phyloP scores from a whole-genome alignment of 2,888 invertebrate species.

The Ophioninae sp. region DNA sequence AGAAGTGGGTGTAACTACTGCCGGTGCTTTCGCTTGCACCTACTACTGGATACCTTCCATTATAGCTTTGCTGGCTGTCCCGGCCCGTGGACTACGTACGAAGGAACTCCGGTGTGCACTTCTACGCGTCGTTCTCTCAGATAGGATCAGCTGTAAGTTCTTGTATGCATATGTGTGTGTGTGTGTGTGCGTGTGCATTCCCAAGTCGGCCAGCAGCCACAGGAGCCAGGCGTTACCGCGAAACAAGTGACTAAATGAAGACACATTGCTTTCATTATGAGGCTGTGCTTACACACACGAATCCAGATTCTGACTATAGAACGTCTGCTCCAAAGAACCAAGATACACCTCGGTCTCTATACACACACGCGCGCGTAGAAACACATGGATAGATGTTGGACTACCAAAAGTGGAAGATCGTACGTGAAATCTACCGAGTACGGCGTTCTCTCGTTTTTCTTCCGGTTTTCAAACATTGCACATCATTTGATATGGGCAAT shows the following conservation, averaged over 20 bases:
- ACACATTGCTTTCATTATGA: conserved; percentile 79
- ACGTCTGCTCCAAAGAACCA: conserved; percentile 38
- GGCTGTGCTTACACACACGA: conserved; percentile 54
- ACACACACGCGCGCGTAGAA: background rate
- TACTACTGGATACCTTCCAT: conserved; percentile 69
- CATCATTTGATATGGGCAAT: conserved; percentile 54
- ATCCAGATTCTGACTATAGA: background rate
- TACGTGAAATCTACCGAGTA: conserved; percentile 32
- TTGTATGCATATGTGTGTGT: conserved; percentile 4
- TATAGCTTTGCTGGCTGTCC: conserved; percentile 66
- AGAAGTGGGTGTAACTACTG: conserved; percentile 55
- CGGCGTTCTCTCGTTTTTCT: conserved; percentile 45
- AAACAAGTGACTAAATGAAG: conserved; percentile 79
- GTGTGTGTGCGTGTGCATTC: conserved; percentile 33
- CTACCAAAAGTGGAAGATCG: conserved; percentile 11
- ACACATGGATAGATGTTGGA: too few species aligned
- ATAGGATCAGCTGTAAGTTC: conserved; percentile 42
- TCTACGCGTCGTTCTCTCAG: conserved; percentile 29
- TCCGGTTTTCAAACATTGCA: conserved; percentile 41
- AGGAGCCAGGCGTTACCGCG: conserved; percentile 69
- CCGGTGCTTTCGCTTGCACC: conserved; percentile 64
- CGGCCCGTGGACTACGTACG: conserved; percentile 37
- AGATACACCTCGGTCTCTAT: conserved; percentile 23
- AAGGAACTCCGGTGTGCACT: conserved; percentile 44
- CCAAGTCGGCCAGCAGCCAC: conserved; percentile 41